These are phyloP conservation scores for Margaritifera margaritifera DNA, from an alignment of 2,888 invertebrate genomes.

Conservation along the genomic window DNA sequence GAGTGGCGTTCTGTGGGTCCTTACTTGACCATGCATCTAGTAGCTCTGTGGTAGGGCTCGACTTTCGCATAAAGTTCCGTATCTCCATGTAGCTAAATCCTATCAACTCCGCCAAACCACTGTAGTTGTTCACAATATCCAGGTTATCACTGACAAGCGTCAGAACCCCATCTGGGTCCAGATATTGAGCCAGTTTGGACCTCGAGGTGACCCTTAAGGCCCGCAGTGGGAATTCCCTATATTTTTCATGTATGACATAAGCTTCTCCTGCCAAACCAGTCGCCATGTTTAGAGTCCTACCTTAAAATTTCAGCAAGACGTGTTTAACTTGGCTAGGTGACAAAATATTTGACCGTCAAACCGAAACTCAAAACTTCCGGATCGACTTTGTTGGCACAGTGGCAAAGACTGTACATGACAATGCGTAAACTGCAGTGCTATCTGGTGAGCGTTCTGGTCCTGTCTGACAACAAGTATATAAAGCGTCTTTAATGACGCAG, in stretches of 20 bases:
- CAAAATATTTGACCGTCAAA: too few relatives aligned
- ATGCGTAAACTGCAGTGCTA: too few relatives aligned
- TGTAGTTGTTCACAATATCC: constrained; percentile 31
- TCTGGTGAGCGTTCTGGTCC: too few relatives aligned
- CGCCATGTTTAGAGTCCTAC: too few relatives aligned
- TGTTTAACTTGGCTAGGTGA: too few relatives aligned
- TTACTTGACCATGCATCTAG: constrained; percentile 27
- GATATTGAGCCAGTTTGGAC: constrained; percentile 22
- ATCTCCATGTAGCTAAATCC: constrained; percentile 32
- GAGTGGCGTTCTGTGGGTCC: constrained; percentile 14
- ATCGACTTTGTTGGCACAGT: too few relatives aligned
- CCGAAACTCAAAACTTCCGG: too few relatives aligned
- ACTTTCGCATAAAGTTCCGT: constrained; percentile 22
- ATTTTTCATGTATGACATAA: constrained; percentile 6
- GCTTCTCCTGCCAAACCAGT: neutral
- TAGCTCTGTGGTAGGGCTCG: constrained; percentile 26
- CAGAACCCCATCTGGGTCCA: constrained; percentile 27
- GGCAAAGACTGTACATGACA: too few relatives aligned
- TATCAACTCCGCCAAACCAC: constrained; percentile 38
- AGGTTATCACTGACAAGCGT: constrained; percentile 11
- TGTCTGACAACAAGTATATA: too few relatives aligned
- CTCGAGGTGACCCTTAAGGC: constrained; percentile 23
- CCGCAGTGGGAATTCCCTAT: constrained; percentile 14
- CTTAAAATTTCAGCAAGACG: too few relatives aligned
- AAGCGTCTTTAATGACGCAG: too few relatives aligned